phyloP scores from a whole-genome alignment of 2,888 invertebrate genomes.

The Volucella inflata region DNA sequence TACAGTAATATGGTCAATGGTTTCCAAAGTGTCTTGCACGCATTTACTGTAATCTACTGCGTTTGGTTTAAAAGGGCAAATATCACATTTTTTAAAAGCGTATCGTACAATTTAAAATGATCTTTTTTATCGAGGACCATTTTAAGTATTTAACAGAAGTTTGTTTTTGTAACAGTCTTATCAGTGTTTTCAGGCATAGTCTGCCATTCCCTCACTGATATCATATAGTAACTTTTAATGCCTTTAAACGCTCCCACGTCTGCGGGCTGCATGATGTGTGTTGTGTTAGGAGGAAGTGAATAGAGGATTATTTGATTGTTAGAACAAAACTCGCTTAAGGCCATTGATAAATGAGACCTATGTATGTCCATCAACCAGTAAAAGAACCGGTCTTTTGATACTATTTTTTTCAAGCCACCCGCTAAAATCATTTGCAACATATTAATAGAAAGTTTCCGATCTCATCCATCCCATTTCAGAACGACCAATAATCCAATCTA shows the following conservation, averaged over 20 bases:
- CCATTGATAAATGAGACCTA: conserved; percentile 30
- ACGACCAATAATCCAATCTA: conserved; percentile 17
- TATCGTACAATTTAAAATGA: no score
- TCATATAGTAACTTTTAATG: no score
- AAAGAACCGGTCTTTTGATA: conserved; percentile 31
- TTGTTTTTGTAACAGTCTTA: no score
- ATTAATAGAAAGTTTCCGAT: conserved; percentile 29
- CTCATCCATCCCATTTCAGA: conserved; percentile 47
- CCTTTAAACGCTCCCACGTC: conserved; percentile 51
- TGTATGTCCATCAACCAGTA: conserved; percentile 46
- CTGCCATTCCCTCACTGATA: conserved; percentile 30
- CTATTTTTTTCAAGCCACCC: conserved; percentile 26
- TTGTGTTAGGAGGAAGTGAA: conserved; percentile 46
- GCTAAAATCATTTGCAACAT: no score
- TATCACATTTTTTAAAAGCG: no score
- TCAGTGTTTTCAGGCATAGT: no score
- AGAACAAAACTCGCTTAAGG: conserved; percentile 26
- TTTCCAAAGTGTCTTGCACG: no score
- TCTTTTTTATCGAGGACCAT: background rate
- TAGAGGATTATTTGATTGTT: conserved; percentile 38
- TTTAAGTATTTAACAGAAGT: conserved; percentile 3
- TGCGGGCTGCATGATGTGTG: no score
- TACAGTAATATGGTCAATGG: no score
- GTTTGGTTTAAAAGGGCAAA: no score
- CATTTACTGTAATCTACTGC: no score